These are phyloP conservation scores for Barypeithes pellucidus DNA, from an alignment of 2,888 invertebrate genomes.

Conservation along the genomic window DNA sequence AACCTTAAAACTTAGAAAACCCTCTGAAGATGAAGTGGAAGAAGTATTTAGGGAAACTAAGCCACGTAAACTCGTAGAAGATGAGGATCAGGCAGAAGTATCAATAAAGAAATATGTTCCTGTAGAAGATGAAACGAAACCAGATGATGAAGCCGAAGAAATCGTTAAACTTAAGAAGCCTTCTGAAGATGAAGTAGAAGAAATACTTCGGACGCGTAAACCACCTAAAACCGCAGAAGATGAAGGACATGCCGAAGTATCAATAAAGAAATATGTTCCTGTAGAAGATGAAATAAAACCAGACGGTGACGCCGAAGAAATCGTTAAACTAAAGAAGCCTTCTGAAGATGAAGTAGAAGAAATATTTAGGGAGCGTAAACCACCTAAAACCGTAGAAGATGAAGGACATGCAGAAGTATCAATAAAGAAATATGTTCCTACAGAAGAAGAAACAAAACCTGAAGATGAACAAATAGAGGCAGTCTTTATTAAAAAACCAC, in stretches of 20 bases:
- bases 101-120: constrained; percentile 62
- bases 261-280: constrained; percentile 61
- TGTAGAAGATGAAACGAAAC: constrained; percentile 61
- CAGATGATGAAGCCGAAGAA: constrained; percentile 74
- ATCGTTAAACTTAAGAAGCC: constrained; percentile 76
- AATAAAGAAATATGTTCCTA: constrained; percentile 65
- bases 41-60: constrained; percentile 44
- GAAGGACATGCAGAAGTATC: constrained; percentile 44
- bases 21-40: constrained; percentile 61
- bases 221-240: constrained; percentile 56
- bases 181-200: constrained; percentile 68
- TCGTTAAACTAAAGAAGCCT: constrained; percentile 76
- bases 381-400: constrained; percentile 57
- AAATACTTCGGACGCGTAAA: constrained; percentile 59
- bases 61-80: constrained; percentile 25
- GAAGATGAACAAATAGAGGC: constrained; percentile 76
- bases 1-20: constrained; percentile 56
- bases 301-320: constrained; percentile 75
- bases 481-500: constrained; percentile 74
- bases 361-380: constrained; percentile 58
- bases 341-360: constrained; percentile 68
- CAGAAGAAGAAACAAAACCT: constrained; percentile 68
- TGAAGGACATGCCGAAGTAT: constrained; percentile 56
- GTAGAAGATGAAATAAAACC: constrained; percentile 62
- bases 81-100: constrained; percentile 56